Conservation (phyloP, 2,113 vertebrate species). For the Plecturocebus donacophilus region DNA sequence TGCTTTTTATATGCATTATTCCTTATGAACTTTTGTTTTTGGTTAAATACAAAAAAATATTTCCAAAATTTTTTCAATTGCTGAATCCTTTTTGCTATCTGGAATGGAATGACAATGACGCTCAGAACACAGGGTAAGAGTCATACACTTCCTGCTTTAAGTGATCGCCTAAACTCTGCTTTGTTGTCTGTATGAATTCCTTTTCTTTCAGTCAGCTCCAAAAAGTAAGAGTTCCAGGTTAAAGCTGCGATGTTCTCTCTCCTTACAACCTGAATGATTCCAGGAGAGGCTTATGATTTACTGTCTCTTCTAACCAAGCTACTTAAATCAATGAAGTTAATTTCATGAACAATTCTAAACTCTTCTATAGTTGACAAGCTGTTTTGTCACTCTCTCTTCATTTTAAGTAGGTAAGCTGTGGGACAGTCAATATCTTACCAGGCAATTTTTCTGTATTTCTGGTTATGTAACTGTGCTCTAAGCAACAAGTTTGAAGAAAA, state of each 20-base stretch:
- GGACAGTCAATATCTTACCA: not conserved
- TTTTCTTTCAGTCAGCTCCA: not conserved
- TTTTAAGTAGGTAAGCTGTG: not conserved
- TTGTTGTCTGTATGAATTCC: not conserved
- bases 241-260: not conserved
- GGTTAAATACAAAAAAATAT: not conserved
- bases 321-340: not conserved
- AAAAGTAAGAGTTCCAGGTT: not conserved
- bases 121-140: not conserved
- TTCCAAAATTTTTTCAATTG: not conserved
- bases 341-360: not conserved
- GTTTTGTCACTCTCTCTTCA: not conserved
- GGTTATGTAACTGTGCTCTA: not conserved
- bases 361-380: not conserved
- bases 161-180: not conserved
- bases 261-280: not conserved
- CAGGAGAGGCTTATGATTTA: not conserved
- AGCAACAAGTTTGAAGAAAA: not conserved
- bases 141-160: not conserved
- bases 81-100: not conserved
- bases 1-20: not conserved
- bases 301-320: not conserved
- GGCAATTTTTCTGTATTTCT: not conserved
- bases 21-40: not conserved
- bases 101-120: not conserved